These are phyloP conservation scores for Callopanchax toddi DNA, from an alignment of 2,113 vertebrate species.

Conservation along the genomic window DNA sequence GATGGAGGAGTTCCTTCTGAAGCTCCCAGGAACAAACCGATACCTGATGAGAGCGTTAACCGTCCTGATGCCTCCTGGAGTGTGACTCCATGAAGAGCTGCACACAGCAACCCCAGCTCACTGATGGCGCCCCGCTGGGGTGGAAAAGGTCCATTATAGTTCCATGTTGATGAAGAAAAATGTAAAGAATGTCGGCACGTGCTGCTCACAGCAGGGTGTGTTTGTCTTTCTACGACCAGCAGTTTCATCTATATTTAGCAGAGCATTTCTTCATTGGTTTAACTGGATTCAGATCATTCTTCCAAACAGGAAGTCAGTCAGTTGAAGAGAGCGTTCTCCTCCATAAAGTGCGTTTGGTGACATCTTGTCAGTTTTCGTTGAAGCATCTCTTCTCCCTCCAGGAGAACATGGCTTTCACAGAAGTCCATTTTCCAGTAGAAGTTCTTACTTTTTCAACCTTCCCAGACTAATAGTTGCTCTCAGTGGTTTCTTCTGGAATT, in stretches of 20 bases:
- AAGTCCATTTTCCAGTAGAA: neutral
- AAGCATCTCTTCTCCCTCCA: neutral
- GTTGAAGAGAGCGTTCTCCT: neutral
- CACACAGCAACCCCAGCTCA: too few species aligned
- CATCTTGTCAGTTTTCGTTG: neutral
- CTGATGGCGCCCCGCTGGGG: neutral
- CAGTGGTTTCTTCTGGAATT: constrained; percentile 63
- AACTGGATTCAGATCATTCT: neutral
- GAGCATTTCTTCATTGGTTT: neutral
- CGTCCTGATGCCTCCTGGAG: neutral
- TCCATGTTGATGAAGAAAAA: constrained; percentile 16
- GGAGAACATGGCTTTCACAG: neutral
- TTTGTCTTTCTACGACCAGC: neutral
- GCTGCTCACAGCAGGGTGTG: neutral
- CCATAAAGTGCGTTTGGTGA: constrained; percentile 60
- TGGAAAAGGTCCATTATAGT: neutral
- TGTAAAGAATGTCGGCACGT: constrained; percentile 1
- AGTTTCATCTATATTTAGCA: too few species aligned
- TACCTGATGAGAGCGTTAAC: constrained; percentile 11
- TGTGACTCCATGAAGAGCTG: neutral
- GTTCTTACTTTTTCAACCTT: constrained; percentile 47
- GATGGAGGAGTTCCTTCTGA: neutral
- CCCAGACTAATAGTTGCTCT: constrained; percentile 51
- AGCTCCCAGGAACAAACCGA: constrained; percentile 23
- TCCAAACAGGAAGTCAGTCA: neutral